Percentiles rank a stretch among this genome's conserved stretches.
Conservation (phyloP, 2,113 vertebrate species). For the Colistium nudipinnis region DNA sequence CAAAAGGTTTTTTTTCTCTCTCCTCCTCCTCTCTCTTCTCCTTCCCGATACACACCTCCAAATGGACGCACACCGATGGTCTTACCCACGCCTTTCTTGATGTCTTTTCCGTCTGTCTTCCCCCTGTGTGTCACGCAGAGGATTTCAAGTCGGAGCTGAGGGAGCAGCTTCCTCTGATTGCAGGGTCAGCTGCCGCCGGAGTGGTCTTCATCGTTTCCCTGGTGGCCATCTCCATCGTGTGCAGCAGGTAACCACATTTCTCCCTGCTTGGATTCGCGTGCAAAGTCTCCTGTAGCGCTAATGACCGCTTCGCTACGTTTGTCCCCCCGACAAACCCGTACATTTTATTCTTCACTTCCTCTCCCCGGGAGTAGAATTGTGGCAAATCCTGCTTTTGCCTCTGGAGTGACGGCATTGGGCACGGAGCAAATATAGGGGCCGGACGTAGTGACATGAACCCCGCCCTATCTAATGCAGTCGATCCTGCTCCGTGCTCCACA, state of each 20-base stretch:
- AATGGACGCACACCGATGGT: background rate
- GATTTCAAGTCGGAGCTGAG: slow-evolving; percentile 98
- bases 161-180: slow-evolving; percentile 96
- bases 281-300: background rate
- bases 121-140: slow-evolving; percentile 80
- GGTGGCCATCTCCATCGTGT: slow-evolving; percentile 97
- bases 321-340: background rate
- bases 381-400: background rate
- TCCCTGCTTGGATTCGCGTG: background rate
- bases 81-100: slow-evolving; percentile 7
- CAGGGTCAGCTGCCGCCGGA: slow-evolving; percentile 92
- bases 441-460: background rate
- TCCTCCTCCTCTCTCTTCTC: background rate
- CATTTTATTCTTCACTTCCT: no score
- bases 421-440: background rate
- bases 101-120: slow-evolving; percentile 8
- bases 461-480: background rate
- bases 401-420: background rate
- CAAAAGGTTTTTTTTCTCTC: background rate
- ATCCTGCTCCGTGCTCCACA: background rate
- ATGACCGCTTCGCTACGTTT: background rate
- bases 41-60: slow-evolving; percentile 7
- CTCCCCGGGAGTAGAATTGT: background rate
- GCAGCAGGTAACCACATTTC: slow-evolving; percentile 89
- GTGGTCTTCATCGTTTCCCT: slow-evolving; percentile 97